Conservation (phyloP, 2,797 vertebrate species). For the Dromococcyx pavoninus region DNA sequence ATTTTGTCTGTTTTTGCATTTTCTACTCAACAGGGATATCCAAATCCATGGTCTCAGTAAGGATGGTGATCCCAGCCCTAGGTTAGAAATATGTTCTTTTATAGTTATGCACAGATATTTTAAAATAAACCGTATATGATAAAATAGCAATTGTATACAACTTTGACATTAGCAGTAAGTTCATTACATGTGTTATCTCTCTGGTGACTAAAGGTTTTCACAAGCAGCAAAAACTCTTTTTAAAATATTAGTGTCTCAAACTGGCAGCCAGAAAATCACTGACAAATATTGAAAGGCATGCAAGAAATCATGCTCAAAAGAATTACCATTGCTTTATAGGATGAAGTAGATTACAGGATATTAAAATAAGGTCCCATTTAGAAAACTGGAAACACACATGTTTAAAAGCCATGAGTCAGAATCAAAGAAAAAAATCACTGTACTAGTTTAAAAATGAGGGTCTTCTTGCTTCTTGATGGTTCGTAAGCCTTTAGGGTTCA, state of each 20-base stretch:
- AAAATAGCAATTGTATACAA: background rate
- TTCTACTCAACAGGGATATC: constrained; percentile 40
- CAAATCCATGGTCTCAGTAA: constrained; percentile 12
- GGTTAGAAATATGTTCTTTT: background rate
- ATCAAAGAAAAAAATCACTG: background rate
- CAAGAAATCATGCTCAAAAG: background rate
- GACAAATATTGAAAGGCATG: background rate
- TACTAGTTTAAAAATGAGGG: background rate
- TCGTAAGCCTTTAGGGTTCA: background rate
- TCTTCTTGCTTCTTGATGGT: background rate
- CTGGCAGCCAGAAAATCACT: background rate
- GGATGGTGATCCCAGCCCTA: background rate
- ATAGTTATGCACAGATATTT: background rate
- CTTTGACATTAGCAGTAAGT: background rate
- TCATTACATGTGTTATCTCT: background rate
- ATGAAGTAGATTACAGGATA: background rate
- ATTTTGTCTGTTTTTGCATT: constrained; percentile 68
- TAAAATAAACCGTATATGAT: background rate
- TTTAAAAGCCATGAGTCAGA: background rate
- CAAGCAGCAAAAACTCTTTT: background rate
- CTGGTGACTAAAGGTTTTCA: background rate
- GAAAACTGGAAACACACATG: background rate
- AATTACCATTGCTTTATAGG: background rate
- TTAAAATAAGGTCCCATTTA: background rate
- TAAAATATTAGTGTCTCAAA: background rate